Base-by-base conservation (phyloP, 2,113 vertebrate species). In the Xenopus laevis region DNA sequence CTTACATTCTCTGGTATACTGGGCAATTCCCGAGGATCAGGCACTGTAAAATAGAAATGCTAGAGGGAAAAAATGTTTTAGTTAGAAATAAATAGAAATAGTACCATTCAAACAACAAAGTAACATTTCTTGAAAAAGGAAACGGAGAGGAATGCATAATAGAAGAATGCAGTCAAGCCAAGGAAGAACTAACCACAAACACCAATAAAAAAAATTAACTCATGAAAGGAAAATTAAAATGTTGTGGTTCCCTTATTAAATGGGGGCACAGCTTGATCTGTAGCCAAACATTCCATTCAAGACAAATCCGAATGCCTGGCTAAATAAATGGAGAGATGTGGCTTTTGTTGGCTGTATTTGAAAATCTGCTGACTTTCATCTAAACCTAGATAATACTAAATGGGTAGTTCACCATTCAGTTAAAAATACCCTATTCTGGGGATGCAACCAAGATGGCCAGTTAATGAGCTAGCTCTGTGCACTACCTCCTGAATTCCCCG, bases 1-100 rank as follows among this genome's bases (percentile, higher is more conserved):
- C 97, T 98, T 81, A 99, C 97, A 78, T 98, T 98, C 88, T 99
- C 97, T 23, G 97, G 97, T 79, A 99, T 98, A 84, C 94, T 97
- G 68, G 97, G 97, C 80, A 99, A 94, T 72, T 97, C 93, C 85
- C 90, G 93, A 65, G 66, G 84, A 86, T 98, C 95, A 86, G 97
- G 97, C 89, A 96, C 96, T 76, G 93, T 96, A 81, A 99, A 99
- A 83, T 94, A 97, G 77, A 93, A 95, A 89, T 98, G 95, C 97
- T 99, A 77, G 16, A 52, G 45, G 82, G 68, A 79, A 81, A 68
- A 81, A 82, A 78, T 40, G 6, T 40, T 40, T 40, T 40, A 40
- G 33, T 40, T 40, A 40, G 33, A 40, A 40, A 40, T 6, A 40
- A 40, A 40, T 40, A 40, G 78, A 30, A 8, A 82, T 58, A 85